Evolutionary conservation across 2,797 vertebrate species (phyloP), one percentile per base, ranked within the genome.

Genomic region (Remorina albescens): DNA sequence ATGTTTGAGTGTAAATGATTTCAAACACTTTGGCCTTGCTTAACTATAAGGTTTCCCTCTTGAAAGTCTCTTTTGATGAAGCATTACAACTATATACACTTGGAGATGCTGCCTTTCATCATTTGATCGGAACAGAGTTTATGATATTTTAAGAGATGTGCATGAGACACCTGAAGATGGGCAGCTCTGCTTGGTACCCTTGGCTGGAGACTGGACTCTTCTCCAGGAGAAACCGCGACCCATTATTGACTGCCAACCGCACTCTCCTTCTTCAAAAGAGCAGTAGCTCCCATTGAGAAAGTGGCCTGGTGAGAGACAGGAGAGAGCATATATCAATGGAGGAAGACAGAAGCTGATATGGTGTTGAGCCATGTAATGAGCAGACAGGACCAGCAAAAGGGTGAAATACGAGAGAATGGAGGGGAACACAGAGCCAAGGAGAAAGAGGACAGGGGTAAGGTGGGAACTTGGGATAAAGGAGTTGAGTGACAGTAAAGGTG

Each of bases 221-320:
- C 86, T 93, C 97, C 97, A 99, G 18, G 84, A 89, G 67, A 94
- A 91, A 25, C 79, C 80, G 12, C 77, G 91, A 56, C 88, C 74
- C 0, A 36, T 73, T 51, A 92, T 53, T 1, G 95, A 85, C 79
- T 94, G 93, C 98, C 98, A 99, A 71, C 96, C 94, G 72, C 98
- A 99, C 65, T 96, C 94, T 2, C 93, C 95, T 13, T 96, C 95
- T 86, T 99, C 96, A 76, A 99, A 99, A 0, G 96, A 95, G 77
- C 98, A 99, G 89, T 98, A 98, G 91, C 96, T 98, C 55, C 97
- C 97, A 69, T 93, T 90, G 70, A 98, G 96, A 54, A 99, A 97
- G 58, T 89, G 94, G 83, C 94, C 98, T 99, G 79, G 53, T 80
- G 74, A 81, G 74, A 84, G 36, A 87, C 15, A 78, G 82, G 64